Evolutionary conservation across 2,113 vertebrate species (phyloP), one percentile per base, ranked within the genome.

Genomic region (Silurus asotus): DNA sequence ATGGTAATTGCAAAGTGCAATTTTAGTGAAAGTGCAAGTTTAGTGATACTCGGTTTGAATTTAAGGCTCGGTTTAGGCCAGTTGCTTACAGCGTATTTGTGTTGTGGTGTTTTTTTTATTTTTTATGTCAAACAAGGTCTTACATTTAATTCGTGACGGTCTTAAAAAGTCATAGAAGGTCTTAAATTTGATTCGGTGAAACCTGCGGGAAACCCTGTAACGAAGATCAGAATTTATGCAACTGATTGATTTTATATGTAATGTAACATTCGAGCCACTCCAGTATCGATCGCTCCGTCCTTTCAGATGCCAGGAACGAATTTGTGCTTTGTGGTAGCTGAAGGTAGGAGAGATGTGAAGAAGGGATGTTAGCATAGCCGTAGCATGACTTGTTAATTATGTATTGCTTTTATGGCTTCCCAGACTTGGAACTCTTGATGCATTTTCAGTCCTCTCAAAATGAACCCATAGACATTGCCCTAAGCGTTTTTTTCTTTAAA

Each of bases 141-240:
- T 37, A 37, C 37, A 37, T 37, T 37, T 37, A 37, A 37, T 37
- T 37, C 37, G 37, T 37, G 3, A 37, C 3, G 37, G 37, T 37
- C 37, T 37, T 37, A 2, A 37, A 37, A 37, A 3, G 37, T 37
- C 37, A 37, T 37, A 37, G 37, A 37, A 37, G 37, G 37, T 37
- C 2, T 37, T 37, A 37, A 37, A 37, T 37, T 37, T 37, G 37
- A 37, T 2, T 37, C 37, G 37, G 37, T 37, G 37, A 37, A 37
- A 37, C 37, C 37, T 37, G 37, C 37, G 37, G 37, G 3, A 37
- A 37, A 37, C 37, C 37, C 37, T 37, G 37, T 49, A 61, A 77
- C 70, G 58, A 87, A 87, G 90, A 90, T 93, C 91, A 88, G 89
- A 93, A 81, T 61, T 90, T 78, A 76, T 37, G 79, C 82, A 89